Evolutionary conservation across 2,888 invertebrate genomes (phyloP).

Genomic region (Melipona bicolor): DNA sequence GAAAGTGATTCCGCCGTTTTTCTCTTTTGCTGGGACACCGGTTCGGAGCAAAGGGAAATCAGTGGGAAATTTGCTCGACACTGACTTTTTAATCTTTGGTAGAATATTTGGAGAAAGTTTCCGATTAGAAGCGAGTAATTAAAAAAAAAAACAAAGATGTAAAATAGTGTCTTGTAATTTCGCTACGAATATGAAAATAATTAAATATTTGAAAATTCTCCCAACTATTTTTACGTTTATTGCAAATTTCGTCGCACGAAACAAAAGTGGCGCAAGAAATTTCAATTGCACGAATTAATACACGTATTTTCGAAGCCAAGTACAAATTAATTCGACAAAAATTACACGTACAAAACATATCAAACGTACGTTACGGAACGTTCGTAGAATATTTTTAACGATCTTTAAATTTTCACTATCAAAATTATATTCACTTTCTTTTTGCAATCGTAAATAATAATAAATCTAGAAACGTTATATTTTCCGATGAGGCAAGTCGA

Average conservation of each 20-base stretch:
- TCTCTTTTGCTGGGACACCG: too few species aligned
- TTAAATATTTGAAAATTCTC: too few species aligned
- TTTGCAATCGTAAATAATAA: not conserved
- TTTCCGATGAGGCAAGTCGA: not conserved
- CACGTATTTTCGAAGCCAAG: not conserved
- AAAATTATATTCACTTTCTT: not conserved
- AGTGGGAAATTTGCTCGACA: not conserved
- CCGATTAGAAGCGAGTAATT: not conserved
- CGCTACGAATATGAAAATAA: too few species aligned
- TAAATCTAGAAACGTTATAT: too few species aligned
- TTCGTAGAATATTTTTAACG: not conserved
- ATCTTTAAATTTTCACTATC: too few species aligned
- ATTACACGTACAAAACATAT: not conserved
- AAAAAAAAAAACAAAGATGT: not conserved
- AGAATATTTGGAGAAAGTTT: not conserved
- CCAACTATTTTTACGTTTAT: too few species aligned
- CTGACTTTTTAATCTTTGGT: not conserved
- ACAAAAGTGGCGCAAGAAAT: not conserved
- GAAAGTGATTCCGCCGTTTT: not conserved
- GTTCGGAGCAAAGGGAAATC: not conserved
- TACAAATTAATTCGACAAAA: not conserved
- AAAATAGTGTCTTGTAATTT: too few species aligned
- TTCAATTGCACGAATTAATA: not conserved
- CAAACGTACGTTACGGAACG: not conserved
- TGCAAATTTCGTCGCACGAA: not conserved